Evolutionary conservation across 2,888 invertebrate species (phyloP), one percentile per base, ranked within the genome.

Genomic region (Onchidella celtica): DNA sequence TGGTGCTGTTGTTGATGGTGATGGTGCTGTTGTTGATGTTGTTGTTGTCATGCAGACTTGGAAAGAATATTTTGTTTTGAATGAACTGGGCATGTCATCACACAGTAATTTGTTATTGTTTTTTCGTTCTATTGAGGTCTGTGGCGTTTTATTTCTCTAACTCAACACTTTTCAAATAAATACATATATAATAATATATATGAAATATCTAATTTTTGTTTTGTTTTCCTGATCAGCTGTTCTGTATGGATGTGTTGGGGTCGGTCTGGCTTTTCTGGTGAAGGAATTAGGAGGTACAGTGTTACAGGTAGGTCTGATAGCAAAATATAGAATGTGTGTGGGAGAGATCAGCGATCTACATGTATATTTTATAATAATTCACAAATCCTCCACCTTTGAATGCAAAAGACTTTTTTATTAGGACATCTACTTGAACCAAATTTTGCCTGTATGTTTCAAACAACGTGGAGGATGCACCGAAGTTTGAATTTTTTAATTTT

Each of bases 271-370:
- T 2, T 89, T 90, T 84, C 83, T 88, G 38, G 89, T 89, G 21
- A 83, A 85, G 29, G 80, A 82, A 11, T 83, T 89, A 72, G 88
- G 89, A 21, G 90, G 90, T 11, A 89, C 89, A 24, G 88, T 90
- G 2, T 77, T 90, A 63, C 89, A 89, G 88, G 90, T 89, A 81
- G n/a, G 66, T n/a, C n/a, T n/a, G n/a, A n/a, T n/a, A n/a, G n/a
- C n/a, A n/a, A n/a, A n/a, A n/a, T n/a, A n/a, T n/a, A n/a, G 68
- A 24, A 32, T 68, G 68, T 29, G 68, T 68, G 68, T 17, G 14
- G 17, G 68, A 29, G 68, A 6, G 3, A 40, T 55, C 1, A 47
- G 36, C 40, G 14, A 47, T n/a, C n/a, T n/a, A n/a, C n/a, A n/a
- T n/a, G n/a, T n/a, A n/a, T n/a, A n/a, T n/a, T n/a, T n/a, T n/a